A percentile compares a stretch with the other conserved stretches of the same genome.
These are phyloP conservation scores for Nymphalis c-album DNA, from an alignment of 2,888 invertebrate genomes.

Conservation along the genomic window DNA sequence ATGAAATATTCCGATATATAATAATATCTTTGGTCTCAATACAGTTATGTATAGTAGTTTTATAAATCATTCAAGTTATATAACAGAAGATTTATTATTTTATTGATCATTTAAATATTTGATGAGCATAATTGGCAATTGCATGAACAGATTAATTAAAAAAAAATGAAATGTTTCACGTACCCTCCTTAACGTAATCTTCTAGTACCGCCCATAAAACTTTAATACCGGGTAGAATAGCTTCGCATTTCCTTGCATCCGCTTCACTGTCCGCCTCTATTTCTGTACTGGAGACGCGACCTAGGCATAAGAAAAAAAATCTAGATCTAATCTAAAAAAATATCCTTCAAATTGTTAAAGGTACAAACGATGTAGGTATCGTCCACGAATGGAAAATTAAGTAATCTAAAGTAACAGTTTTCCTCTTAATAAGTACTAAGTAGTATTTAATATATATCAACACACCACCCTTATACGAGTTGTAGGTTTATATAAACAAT, in stretches of 20 bases:
- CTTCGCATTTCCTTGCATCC: constrained; percentile 74
- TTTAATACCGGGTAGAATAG: constrained; percentile 84
- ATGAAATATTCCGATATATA: neutral
- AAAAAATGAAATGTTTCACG: constrained; percentile 15
- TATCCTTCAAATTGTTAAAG: neutral
- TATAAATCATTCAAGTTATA: too few relatives aligned
- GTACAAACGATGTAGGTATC: too few relatives aligned
- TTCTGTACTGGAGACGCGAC: constrained; percentile 58
- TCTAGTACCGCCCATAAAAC: constrained; percentile 90
- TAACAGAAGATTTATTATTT: too few relatives aligned
- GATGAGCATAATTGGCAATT: neutral
- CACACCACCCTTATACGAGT: too few relatives aligned
- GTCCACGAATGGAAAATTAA: too few relatives aligned
- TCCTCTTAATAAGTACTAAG: too few relatives aligned
- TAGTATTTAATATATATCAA: too few relatives aligned
- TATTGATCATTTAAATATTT: too few relatives aligned
- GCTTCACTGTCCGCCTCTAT: constrained; percentile 75
- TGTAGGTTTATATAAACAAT: too few relatives aligned
- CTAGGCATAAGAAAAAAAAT: constrained; percentile 46
- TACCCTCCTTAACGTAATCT: constrained; percentile 86
- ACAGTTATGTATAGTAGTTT: too few relatives aligned
- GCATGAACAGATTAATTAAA: neutral
- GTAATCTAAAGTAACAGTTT: too few relatives aligned
- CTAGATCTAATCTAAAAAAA: neutral
- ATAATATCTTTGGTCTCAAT: neutral